A percentile compares a stretch with the other conserved stretches of the same genome.
These are phyloP conservation scores for Ctenosaura bakeri DNA, from an alignment of 2,797 vertebrate genomes.

Conservation along the genomic window DNA sequence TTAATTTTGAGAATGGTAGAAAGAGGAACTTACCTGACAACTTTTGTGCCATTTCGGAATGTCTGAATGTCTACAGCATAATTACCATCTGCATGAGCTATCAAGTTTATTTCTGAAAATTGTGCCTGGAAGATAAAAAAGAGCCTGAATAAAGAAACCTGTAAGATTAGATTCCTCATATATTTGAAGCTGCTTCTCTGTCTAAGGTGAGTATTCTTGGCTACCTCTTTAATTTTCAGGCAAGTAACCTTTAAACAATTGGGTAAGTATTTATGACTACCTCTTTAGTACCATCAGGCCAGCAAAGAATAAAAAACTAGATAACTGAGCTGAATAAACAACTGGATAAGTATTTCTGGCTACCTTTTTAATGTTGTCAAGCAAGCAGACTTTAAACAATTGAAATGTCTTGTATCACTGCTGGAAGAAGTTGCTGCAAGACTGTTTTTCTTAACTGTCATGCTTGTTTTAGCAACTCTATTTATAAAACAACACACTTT, in stretches of 20 bases:
- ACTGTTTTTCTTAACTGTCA: neutral
- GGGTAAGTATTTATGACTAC: neutral
- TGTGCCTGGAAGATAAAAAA: constrained; percentile 85
- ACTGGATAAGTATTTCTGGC: no score
- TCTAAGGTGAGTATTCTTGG: neutral
- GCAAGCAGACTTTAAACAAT: no score
- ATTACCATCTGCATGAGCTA: constrained; percentile 92
- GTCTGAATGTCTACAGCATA: constrained; percentile 95
- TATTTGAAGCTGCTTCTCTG: neutral
- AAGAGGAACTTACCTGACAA: constrained; percentile 88
- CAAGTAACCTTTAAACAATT: neutral
- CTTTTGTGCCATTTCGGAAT: constrained; percentile 90
- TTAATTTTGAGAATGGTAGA: accelerated
- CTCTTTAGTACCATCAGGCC: no score
- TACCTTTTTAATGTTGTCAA: neutral
- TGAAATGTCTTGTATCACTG: neutral
- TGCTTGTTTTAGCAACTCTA: neutral
- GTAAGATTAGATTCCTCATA: constrained; percentile 12
- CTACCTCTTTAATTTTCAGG: neutral
- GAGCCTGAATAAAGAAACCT: constrained; percentile 34
- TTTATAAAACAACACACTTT: neutral
- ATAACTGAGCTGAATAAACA: no score
- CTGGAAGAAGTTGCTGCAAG: neutral
- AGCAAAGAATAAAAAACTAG: no score
- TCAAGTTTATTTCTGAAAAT: constrained; percentile 96